Base-by-base conservation (phyloP, 2,113 vertebrate species). In the Apteryx owenii region DNA sequence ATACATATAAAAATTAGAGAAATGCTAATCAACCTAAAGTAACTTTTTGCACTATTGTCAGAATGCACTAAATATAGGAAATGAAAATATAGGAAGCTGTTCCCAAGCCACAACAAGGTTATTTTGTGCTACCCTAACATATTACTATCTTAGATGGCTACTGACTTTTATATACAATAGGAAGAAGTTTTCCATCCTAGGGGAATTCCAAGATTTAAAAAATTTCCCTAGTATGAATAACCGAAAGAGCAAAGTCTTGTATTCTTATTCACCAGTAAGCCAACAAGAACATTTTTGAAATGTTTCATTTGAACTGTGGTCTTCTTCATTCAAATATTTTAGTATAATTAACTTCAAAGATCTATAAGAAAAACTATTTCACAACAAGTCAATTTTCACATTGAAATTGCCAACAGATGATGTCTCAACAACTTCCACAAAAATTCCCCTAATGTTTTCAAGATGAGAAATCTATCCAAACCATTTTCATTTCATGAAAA, bases 231-330 rank as follows among this genome's bases (percentile, higher is more conserved):
- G 14, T 25, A 36, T 40, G 25, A 38, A 31, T 25, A 65, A 77
- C 19, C 1, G 0, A 91, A 93, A 95, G 64, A 93, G 88, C 79
- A 81, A 95, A 94, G 29, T 88, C 92, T 94, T 94, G 92, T 96
- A 89, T 66, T 91, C 12, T 40, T 88, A 89, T 68, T 70, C 77
- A 95, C 77, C 42, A 79, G 72, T 87, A 72, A 94, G 29, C 33
- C 70, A 94, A 85, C 40, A 65, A 11, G 38, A 85, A 65, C 62
- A 44, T 40, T 73, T 92, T 82, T 91, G 7, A 23, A 89, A 79
- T 72, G 73, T 80, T 90, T 88, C 7, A 61, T 87, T 85, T 88
- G 81, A 81, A 26, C 71, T 51, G 6, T 38, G 44, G 38, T 58
- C 85, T 86, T 78, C 82, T 80, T 70, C 53, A 38, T 81, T 87